Evolutionary conservation across 2,888 invertebrate species (phyloP), one percentile per base, ranked within the genome.

Genomic region (Ditula angustiorana): DNA sequence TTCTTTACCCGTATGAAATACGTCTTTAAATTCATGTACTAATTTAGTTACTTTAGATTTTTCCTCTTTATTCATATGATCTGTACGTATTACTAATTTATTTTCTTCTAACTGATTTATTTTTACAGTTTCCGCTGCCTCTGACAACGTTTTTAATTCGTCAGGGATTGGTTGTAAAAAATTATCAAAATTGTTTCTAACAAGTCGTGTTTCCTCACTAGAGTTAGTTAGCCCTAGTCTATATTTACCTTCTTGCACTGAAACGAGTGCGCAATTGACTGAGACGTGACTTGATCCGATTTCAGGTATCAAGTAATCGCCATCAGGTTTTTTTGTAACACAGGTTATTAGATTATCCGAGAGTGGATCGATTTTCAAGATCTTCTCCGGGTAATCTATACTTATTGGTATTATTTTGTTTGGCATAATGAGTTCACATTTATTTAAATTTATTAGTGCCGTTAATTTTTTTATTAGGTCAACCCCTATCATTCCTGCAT

Each of bases 401-500:
- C 8, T 26, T 1, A 47, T 47, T 24, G 47, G 26, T 3, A 26
- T 13, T 2, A 26, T 19, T 28, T 30, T 50, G 19, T 46, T 46
- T 23, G 28, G 16, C 5, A 13, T 28, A 7, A 30, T 26, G 28
- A 50, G 30, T 30, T 50, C 30, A 16, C 50, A 50, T 26, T 47
- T 46, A 13, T 58, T 49, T 23, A 47, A 35, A 11, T 58, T 30
- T 23, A 58, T 58, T 10, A 47, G 5, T 7, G 47, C 23, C 1
- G n/a, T 21, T 4, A 58, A 13, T 5, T 24, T 28, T 26, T 52
- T 60, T 37, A 60, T 47, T 26, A 60, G 19, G 16, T 65, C 55
- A 3, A 55, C 1, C 0, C 55, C 59, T 30, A 65, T 37, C 4
- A 65, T 10, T 5, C 65, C 65, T 28, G 24, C 35, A 35, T 52